Evolutionary conservation across 2,113 vertebrate species (phyloP).

Genomic region (Camarhynchus parvulus): DNA sequence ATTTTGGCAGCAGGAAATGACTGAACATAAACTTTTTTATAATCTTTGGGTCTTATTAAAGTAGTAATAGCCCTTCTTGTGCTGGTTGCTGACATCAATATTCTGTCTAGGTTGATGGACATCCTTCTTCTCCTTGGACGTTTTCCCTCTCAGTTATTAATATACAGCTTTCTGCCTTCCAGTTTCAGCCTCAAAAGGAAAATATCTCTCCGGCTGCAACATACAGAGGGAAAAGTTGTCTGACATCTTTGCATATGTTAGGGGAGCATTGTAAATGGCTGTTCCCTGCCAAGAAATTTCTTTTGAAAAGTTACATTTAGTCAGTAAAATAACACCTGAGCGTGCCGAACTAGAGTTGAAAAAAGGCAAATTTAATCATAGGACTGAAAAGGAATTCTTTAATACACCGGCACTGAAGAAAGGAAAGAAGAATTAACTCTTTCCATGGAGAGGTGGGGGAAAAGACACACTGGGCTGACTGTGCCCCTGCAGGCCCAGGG

Average conservation of each 20-base stretch:
- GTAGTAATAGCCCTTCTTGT: background rate
- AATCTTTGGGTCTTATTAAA: background rate
- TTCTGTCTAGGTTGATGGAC: background rate
- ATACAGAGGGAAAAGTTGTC: background rate
- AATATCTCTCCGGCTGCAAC: background rate
- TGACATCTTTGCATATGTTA: background rate
- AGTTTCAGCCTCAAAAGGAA: background rate
- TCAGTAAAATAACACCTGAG: background rate
- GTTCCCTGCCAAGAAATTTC: background rate
- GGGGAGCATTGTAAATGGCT: background rate
- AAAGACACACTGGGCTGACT: background rate
- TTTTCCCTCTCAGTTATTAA: background rate
- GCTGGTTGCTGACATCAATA: background rate
- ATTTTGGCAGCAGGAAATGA: background rate
- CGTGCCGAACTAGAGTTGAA: background rate
- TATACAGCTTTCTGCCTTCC: background rate
- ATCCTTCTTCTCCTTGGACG: accelerated
- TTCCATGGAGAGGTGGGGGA: accelerated
- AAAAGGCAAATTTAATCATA: background rate
- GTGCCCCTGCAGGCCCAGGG: accelerated
- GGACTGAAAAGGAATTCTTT: background rate
- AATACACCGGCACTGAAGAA: background rate
- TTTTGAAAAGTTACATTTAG: background rate
- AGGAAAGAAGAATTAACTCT: background rate
- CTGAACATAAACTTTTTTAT: background rate